phyloP scores from a whole-genome alignment of 1,140 invertebrate species.

The Pemphigus obesinymphae region DNA sequence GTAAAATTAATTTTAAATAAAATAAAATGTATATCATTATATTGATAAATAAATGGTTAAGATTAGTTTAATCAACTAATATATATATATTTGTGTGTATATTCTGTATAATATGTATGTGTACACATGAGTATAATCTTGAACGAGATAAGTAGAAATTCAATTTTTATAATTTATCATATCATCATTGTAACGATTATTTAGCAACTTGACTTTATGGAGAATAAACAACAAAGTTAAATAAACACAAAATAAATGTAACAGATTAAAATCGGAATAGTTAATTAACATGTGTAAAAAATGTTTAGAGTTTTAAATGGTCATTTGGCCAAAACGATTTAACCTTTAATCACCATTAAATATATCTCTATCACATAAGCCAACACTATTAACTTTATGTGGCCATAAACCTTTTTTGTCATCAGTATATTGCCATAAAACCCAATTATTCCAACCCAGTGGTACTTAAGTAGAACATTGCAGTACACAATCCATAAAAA shows the following conservation, averaged over 20 bases:
- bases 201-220: not conserved
- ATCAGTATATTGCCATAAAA: constrained; percentile 41
- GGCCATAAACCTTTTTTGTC: not conserved
- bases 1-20: no score
- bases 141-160: no score
- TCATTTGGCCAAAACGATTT: constrained; percentile 21
- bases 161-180: no score
- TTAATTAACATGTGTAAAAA: not conserved
- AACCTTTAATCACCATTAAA: constrained; percentile 7
- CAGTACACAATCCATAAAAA: constrained; percentile 36
- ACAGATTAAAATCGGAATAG: not conserved
- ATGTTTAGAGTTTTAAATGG: not conserved
- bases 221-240: not conserved
- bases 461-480: not conserved
- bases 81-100: no score
- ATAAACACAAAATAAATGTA: not conserved
- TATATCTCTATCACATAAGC: not conserved
- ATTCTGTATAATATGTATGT: no score
- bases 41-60: no score
- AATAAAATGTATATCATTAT: no score
- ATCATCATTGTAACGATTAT: not conserved
- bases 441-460: constrained; percentile 12
- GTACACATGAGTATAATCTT: no score
- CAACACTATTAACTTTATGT: constrained; percentile 4
- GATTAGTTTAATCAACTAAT: no score